Evolutionary conservation across 2,888 invertebrate species (phyloP).

Genomic region (Marronus borbonicus): DNA sequence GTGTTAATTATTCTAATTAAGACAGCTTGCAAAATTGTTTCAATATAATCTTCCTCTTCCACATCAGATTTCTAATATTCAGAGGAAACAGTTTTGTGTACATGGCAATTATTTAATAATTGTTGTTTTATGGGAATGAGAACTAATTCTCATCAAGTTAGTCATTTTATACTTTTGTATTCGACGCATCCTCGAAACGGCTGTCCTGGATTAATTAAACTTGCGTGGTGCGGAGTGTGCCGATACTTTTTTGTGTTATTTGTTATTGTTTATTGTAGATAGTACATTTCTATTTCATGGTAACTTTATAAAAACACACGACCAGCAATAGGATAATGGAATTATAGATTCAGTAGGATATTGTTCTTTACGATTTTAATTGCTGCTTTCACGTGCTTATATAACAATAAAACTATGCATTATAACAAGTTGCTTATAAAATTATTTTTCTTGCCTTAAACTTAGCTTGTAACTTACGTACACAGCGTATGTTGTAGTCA

Average conservation of each 20-base stretch:
- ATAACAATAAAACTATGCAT: neutral
- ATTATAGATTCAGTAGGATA: too few relatives aligned
- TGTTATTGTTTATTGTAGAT: too few relatives aligned
- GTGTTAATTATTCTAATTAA: too few relatives aligned
- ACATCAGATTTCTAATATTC: slow-evolving; percentile 17
- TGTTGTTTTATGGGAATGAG: neutral
- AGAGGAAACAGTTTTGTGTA: neutral
- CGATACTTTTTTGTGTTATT: too few relatives aligned
- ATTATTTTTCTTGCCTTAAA: neutral
- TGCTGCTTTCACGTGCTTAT: neutral
- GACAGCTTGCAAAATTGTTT: too few relatives aligned
- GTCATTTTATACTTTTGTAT: too few relatives aligned
- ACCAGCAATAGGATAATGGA: too few relatives aligned
- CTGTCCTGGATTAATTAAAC: too few relatives aligned
- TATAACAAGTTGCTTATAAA: neutral
- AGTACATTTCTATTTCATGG: too few relatives aligned
- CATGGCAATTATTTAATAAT: neutral
- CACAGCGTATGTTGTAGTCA: neutral
- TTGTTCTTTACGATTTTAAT: neutral
- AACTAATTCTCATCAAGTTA: neutral
- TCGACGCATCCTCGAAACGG: too few relatives aligned
- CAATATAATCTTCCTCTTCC: slow-evolving; percentile 9
- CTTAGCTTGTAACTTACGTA: neutral
- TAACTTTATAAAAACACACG: too few relatives aligned
- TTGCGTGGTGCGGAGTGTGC: too few relatives aligned